Conservation (phyloP, 2,888 invertebrate species). For the Caenorhabditis sp. region DNA sequence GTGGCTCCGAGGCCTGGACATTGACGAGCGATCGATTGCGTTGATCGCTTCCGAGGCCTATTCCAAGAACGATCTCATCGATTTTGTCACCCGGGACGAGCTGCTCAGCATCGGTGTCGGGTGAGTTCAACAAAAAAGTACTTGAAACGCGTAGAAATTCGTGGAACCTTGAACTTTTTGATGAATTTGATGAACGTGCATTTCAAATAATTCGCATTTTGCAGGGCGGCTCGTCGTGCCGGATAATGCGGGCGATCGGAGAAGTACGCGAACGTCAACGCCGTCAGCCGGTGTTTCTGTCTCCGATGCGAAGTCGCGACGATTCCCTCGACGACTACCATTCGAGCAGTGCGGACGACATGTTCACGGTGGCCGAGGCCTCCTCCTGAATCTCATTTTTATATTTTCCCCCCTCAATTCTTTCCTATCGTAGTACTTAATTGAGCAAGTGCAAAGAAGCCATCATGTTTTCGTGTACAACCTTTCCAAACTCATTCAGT, state of each 20-base stretch:
- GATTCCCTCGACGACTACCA: conserved; percentile 71
- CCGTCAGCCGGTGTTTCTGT: conserved; percentile 57
- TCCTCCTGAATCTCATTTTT: conserved; percentile 9
- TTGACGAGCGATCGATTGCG: conserved; percentile 85
- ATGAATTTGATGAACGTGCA: too few relatives aligned
- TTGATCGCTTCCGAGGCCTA: conserved; percentile 86
- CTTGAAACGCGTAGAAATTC: too few relatives aligned
- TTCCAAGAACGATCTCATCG: conserved; percentile 87
- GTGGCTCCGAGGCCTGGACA: conserved; percentile 85
- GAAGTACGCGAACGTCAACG: conserved; percentile 61
- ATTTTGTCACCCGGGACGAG: conserved; percentile 88
- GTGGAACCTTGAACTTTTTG: too few relatives aligned
- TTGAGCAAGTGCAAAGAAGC: too few relatives aligned
- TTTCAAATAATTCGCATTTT: too few relatives aligned
- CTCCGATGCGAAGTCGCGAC: conserved; percentile 65
- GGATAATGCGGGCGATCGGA: conserved; percentile 75
- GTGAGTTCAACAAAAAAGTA: conserved; percentile 81
- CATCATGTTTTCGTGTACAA: neutral
- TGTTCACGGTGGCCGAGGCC: conserved; percentile 54
- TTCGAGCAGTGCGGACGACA: conserved; percentile 67
- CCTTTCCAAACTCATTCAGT: neutral
- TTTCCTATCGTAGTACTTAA: too few relatives aligned
- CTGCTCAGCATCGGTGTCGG: conserved; percentile 86
- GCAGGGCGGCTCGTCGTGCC: conserved; percentile 77
- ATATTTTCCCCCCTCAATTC: too few relatives aligned